Percentiles rank a stretch among this genome's conserved stretches.
Conservation (phyloP, 2,797 vertebrate genomes). For the Malurus splendens region DNA sequence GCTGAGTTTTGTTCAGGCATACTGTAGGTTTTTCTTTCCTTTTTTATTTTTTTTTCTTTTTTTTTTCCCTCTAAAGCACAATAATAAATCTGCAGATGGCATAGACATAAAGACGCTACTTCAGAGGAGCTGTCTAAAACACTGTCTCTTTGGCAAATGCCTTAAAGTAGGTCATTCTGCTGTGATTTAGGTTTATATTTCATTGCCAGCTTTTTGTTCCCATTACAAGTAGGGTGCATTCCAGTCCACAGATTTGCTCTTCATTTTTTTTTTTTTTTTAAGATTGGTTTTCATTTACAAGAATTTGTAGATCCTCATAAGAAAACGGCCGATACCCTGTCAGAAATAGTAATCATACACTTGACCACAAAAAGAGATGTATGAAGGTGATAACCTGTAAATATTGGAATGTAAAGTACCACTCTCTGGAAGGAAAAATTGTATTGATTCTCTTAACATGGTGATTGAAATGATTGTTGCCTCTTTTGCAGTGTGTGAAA, state of each 20-base stretch:
- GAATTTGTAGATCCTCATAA: slow-evolving; percentile 76
- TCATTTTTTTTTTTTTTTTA: slow-evolving; percentile 44
- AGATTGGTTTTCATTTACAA: slow-evolving; percentile 79
- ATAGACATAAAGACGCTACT: slow-evolving; percentile 81
- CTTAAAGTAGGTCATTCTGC: slow-evolving; percentile 94
- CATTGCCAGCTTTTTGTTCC: slow-evolving; percentile 85
- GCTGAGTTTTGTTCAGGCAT: slow-evolving; percentile 67
- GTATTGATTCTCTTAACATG: slow-evolving; percentile 58
- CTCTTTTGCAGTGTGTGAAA: slow-evolving; percentile 55
- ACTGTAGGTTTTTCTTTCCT: slow-evolving; percentile 19
- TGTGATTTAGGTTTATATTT: slow-evolving; percentile 91
- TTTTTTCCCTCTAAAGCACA: slow-evolving; percentile 64
- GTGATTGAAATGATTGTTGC: slow-evolving; percentile 66
- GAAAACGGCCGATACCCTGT: slow-evolving; percentile 68
- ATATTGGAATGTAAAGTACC: slow-evolving; percentile 62
- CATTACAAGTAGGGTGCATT: slow-evolving; percentile 83
- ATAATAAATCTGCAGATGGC: slow-evolving; percentile 81
- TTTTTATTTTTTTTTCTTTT: neutral
- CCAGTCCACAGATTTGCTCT: slow-evolving; percentile 79
- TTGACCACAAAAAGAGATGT: slow-evolving; percentile 66
- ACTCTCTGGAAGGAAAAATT: slow-evolving; percentile 52
- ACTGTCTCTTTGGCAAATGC: slow-evolving; percentile 85
- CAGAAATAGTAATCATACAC: slow-evolving; percentile 64
- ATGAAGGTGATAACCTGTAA: slow-evolving; percentile 64
- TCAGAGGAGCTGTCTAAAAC: slow-evolving; percentile 81